Evolutionary conservation across 2,888 invertebrate species (phyloP).

Genomic region (Amphipyra tragopoginis): DNA sequence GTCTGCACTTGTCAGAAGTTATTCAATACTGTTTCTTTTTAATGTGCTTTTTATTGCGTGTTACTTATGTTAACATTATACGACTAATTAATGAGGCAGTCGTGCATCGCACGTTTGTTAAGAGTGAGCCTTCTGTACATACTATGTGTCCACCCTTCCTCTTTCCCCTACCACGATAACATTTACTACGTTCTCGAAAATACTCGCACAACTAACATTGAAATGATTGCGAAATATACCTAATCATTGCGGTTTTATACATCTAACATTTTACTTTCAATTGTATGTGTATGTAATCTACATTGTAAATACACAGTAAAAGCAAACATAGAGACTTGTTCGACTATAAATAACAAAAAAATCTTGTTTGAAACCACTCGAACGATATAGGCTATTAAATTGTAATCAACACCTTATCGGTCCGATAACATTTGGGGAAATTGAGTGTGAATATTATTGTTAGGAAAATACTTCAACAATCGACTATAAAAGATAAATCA

Average conservation of each 20-base stretch:
- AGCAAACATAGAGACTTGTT: not conserved
- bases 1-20: no score
- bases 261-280: slow-evolving; percentile 32
- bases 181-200: slow-evolving; percentile 45
- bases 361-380: slow-evolving; percentile 30
- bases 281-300: not conserved
- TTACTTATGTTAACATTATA: no score
- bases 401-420: slow-evolving; percentile 50
- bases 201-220: slow-evolving; percentile 41
- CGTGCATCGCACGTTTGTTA: not conserved
- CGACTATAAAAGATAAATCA: slow-evolving; percentile 33
- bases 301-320: not conserved
- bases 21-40: no score
- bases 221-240: slow-evolving; percentile 40
- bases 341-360: slow-evolving; percentile 10
- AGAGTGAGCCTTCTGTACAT: slow-evolving; percentile 10
- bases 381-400: slow-evolving; percentile 45
- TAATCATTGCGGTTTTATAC: slow-evolving; percentile 21
- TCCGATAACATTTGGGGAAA: slow-evolving; percentile 44
- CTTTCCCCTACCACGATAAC: slow-evolving; percentile 40
- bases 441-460: slow-evolving; percentile 39
- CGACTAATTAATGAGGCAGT: not conserved
- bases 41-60: no score
- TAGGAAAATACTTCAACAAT: slow-evolving; percentile 30
- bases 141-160: slow-evolving; percentile 57